These are phyloP conservation scores for Sebastes steindachneri DNA, from an alignment of 2,797 vertebrate genomes.

Conservation along the genomic window DNA sequence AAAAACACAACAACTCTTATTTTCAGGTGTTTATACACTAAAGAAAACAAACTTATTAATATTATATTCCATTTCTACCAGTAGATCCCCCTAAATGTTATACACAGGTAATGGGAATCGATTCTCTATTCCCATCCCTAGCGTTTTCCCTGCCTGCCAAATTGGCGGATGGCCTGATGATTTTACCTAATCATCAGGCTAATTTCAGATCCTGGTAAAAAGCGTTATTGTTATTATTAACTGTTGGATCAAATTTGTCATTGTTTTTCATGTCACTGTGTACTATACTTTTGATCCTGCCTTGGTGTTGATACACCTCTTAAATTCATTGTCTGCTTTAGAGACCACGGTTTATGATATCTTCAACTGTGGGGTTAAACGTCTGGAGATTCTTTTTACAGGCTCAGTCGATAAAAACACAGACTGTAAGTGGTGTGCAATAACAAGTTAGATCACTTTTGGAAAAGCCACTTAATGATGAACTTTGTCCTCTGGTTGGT, in stretches of 20 bases:
- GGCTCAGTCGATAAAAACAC: background rate
- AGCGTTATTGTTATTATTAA: background rate
- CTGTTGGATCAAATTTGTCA: background rate
- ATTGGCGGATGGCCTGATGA: too few species aligned
- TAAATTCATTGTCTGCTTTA: background rate
- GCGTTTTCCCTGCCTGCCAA: too few species aligned
- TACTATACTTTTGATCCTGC: background rate
- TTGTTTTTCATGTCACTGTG: background rate
- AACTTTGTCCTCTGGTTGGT: background rate
- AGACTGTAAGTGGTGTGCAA: background rate
- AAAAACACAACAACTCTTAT: too few species aligned
- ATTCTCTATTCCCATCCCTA: too few species aligned
- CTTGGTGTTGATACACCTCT: background rate
- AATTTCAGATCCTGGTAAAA: too few species aligned
- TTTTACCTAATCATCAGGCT: too few species aligned
- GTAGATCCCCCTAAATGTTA: too few species aligned
- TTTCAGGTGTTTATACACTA: too few species aligned
- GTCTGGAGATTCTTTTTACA: background rate
- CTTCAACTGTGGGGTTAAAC: background rate
- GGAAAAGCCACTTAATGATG: background rate
- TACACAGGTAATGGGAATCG: too few species aligned
- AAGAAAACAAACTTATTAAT: too few species aligned
- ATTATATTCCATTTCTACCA: too few species aligned
- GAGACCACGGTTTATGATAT: background rate
- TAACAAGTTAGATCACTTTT: background rate